A percentile compares a stretch with the other conserved stretches of the same genome.
Evolutionary conservation across 2,888 invertebrate genomes (phyloP).

Genomic region (Troilus luridus): DNA sequence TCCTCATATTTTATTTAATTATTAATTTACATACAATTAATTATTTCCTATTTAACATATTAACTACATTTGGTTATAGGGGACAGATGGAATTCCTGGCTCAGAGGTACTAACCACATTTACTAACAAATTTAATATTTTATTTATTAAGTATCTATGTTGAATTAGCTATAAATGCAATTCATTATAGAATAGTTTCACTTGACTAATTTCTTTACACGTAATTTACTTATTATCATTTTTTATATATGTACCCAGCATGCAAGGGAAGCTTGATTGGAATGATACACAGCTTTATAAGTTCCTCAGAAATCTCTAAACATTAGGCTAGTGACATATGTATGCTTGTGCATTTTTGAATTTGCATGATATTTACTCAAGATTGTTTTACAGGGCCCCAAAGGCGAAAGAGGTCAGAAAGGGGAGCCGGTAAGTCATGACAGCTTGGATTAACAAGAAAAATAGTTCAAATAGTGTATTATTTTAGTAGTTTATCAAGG

Average conservation of each 20-base stretch:
- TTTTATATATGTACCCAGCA: conserved; percentile 39
- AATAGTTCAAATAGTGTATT: background rate
- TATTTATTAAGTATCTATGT: conserved; percentile 47
- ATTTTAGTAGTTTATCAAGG: background rate
- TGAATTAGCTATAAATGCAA: background rate
- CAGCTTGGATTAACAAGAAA: conserved; percentile 23
- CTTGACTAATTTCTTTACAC: background rate
- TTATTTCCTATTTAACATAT: conserved; percentile 31
- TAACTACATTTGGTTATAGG: conserved; percentile 75
- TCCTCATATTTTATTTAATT: background rate
- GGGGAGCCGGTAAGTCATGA: conserved; percentile 82
- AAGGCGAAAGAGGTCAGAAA: conserved; percentile 90
- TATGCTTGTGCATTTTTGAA: conserved; percentile 57
- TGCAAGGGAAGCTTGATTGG: conserved; percentile 40
- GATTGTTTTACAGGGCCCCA: conserved; percentile 80
- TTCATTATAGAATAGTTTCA: background rate
- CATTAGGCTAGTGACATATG: conserved; percentile 31
- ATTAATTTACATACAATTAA: background rate
- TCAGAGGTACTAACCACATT: conserved; percentile 78
- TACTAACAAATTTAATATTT: conserved; percentile 55
- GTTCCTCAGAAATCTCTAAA: background rate
- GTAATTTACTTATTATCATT: conserved; percentile 1
- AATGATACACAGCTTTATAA: conserved; percentile 36
- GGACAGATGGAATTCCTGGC: conserved; percentile 94
- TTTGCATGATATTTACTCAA: conserved; percentile 56